A percentile compares a stretch with the other conserved stretches of the same genome.
These are phyloP conservation scores for Hirtodrosophila alboralis DNA, from an alignment of 2,888 invertebrate species.

Conservation along the genomic window DNA sequence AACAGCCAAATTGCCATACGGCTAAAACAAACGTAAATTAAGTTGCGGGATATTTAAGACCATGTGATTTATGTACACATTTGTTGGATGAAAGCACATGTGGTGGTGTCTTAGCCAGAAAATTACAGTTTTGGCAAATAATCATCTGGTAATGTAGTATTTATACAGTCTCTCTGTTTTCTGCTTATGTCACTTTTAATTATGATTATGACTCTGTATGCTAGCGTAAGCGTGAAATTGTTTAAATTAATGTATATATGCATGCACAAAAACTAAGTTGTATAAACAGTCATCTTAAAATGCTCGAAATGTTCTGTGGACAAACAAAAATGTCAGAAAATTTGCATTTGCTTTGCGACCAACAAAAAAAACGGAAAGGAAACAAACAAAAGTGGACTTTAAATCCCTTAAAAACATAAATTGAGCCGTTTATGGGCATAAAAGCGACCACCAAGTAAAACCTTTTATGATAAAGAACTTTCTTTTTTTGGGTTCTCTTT, in stretches of 20 bases:
- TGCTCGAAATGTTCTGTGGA: neutral
- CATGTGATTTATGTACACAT: conserved; percentile 61
- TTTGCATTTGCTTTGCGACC: conserved; percentile 15
- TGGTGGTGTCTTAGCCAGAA: conserved; percentile 42
- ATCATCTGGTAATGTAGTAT: conserved; percentile 30
- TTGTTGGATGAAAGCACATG: conserved; percentile 44
- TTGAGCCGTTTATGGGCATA: conserved; percentile 16
- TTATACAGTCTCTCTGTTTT: neutral
- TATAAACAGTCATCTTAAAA: conserved; percentile 4
- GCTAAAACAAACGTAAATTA: conserved; percentile 56
- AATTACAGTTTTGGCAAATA: conserved; percentile 52
- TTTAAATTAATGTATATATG: neutral
- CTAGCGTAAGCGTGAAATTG: neutral
- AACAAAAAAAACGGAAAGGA: conserved; percentile 6
- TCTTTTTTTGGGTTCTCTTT: conserved; percentile 3
- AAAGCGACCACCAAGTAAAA: conserved; percentile 12
- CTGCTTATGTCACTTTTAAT: conserved; percentile 14
- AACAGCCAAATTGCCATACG: conserved; percentile 1
- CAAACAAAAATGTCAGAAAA: conserved; percentile 16
- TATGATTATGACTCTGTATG: conserved; percentile 4
- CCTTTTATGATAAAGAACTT: conserved; percentile 18
- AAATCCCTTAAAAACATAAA: conserved; percentile 12
- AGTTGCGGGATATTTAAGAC: conserved; percentile 52
- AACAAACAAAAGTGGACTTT: conserved; percentile 7
- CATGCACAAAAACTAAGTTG: conserved; percentile 5